A percentile compares a stretch with the other conserved stretches of the same genome.
Conservation (phyloP, 1,140 invertebrate species). For the Cherax quadricarinatus region DNA sequence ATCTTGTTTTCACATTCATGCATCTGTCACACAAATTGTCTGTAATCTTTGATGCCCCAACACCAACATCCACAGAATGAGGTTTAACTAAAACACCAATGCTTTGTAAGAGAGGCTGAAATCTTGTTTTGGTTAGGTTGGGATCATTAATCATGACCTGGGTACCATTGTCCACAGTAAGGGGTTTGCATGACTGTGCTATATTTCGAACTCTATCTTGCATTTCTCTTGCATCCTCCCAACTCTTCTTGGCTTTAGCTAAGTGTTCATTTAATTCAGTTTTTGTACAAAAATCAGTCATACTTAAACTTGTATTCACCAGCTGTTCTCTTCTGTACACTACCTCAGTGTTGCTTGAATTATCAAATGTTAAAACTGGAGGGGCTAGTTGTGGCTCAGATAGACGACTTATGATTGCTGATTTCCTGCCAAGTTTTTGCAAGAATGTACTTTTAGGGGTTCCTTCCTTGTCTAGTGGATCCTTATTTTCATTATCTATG, state of each 20-base stretch:
- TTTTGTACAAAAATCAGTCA: slow-evolving; percentile 64
- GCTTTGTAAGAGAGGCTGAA: slow-evolving; percentile 56
- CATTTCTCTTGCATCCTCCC: slow-evolving; percentile 44
- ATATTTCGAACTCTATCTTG: background rate
- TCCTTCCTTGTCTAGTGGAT: slow-evolving; percentile 52
- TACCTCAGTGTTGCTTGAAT: slow-evolving; percentile 76
- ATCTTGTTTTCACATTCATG: slow-evolving; percentile 75
- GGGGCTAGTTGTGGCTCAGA: slow-evolving; percentile 71
- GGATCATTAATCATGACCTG: slow-evolving; percentile 74
- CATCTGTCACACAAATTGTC: slow-evolving; percentile 79
- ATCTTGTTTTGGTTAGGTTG: slow-evolving; percentile 72
- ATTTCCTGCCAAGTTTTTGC: slow-evolving; percentile 68
- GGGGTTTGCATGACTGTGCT: background rate
- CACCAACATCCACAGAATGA: slow-evolving; percentile 77
- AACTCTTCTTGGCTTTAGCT: slow-evolving; percentile 50
- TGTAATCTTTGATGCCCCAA: slow-evolving; percentile 77
- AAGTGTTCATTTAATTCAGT: slow-evolving; percentile 66
- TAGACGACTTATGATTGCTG: slow-evolving; percentile 74
- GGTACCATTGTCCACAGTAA: slow-evolving; percentile 72
- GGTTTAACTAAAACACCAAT: slow-evolving; percentile 75
- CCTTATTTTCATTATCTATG: slow-evolving; percentile 49
- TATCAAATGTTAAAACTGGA: slow-evolving; percentile 74
- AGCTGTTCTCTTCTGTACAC: slow-evolving; percentile 70
- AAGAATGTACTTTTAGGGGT: slow-evolving; percentile 61
- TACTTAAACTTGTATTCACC: slow-evolving; percentile 75